Conservation (phyloP, 2,888 invertebrate genomes). For the Andrena camellia region DNA sequence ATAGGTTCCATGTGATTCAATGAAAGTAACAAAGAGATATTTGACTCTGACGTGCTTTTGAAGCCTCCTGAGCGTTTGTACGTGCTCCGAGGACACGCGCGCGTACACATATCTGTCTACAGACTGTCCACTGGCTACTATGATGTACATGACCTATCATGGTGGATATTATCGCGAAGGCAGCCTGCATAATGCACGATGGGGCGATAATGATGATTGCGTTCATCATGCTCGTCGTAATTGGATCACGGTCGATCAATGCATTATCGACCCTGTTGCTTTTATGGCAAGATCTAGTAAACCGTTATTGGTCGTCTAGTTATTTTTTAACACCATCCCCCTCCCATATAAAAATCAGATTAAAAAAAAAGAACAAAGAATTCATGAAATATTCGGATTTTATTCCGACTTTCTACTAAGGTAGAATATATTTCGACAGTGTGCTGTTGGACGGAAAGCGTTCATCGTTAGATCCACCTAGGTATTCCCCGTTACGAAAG, state of each 20-base stretch:
- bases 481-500: slow-evolving; percentile 27
- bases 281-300: slow-evolving; percentile 29
- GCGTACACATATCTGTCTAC: background rate
- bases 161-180: slow-evolving; percentile 61
- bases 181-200: slow-evolving; percentile 69
- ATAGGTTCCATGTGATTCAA: background rate
- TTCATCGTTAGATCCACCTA: slow-evolving; percentile 16
- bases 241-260: slow-evolving; percentile 62
- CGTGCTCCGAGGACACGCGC: slow-evolving; percentile 12
- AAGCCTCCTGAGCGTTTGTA: slow-evolving; percentile 13
- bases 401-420: background rate
- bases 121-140: slow-evolving; percentile 49
- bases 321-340: slow-evolving; percentile 4
- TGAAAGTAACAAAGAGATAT: slow-evolving; percentile 15
- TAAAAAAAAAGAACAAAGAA: no score
- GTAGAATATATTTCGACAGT: background rate
- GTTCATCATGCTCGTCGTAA: slow-evolving; percentile 72
- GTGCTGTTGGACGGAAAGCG: background rate
- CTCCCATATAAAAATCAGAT: no score
- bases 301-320: slow-evolving; percentile 14
- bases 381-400: background rate
- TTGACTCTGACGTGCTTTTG: slow-evolving; percentile 27
- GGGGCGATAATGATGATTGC: slow-evolving; percentile 74
- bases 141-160: slow-evolving; percentile 61
- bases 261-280: slow-evolving; percentile 34